Evolutionary conservation across 2,113 vertebrate genomes (phyloP), one percentile per base, ranked within the genome.

Genomic region (Brachypodius melanocephalos): DNA sequence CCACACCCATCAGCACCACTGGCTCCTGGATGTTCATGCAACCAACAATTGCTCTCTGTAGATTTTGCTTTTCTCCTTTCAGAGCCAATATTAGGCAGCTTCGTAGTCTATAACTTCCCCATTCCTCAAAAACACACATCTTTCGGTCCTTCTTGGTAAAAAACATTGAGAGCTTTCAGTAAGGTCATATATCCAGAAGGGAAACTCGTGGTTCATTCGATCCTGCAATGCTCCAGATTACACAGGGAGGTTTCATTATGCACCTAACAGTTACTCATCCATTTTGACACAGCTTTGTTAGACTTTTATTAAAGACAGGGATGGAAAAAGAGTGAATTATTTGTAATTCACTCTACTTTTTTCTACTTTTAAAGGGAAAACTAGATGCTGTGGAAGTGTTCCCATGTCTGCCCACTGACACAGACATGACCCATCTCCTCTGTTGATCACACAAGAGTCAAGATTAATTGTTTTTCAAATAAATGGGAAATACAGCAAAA

Each of bases 181-280:
- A 34, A 96, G 55, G 85, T 79, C 93, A 81, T 42, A 43, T 40
- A 93, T 95, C 93, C 95, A 78, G 95, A 83, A 97, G 95, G 85
- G 90, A 95, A 93, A 93, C 94, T 95, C 67, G 29, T 65, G 42
- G 62, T 58, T 85, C 92, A 90, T 88, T 96, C 92, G 55, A 96
- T 96, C 91, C 92, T 63, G 80, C 89, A 93, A 73, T 21, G 17
- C 62, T 59, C 85, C 68, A 52, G 36, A 95, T 93, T 91, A 87
- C 90, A 94, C 89, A 88, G 85, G 87, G 89, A 93, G 68, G 72
- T 96, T 98, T 96, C 97, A 98, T 98, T 97, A 97, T 90, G 94
- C 84, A 95, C 95, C 95, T 95, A 91, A 97, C 89, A 95, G 91
- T 91, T 88, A 88, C 85, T 97, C 94, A 93, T 62, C 88, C 92